These are phyloP conservation scores for Chelonoidis abingdonii DNA, from an alignment of 2,113 vertebrate species.

Conservation along the genomic window DNA sequence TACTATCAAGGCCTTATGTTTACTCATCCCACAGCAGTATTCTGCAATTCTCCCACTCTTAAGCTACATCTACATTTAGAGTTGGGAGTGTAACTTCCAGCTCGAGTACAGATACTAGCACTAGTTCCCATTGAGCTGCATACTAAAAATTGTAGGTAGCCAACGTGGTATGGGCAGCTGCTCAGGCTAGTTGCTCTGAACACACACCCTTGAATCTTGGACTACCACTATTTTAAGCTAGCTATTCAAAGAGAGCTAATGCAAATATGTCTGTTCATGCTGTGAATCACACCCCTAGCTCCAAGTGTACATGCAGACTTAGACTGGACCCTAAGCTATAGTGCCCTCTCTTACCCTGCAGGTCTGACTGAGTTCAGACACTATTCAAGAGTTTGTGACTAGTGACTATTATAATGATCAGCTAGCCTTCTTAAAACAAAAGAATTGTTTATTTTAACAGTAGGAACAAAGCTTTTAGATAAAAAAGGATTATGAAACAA, in stretches of 20 bases:
- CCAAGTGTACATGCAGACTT: neutral
- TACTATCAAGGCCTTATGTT: neutral
- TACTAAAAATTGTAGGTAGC: neutral
- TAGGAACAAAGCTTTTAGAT: neutral
- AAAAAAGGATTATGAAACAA: neutral
- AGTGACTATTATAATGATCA: neutral
- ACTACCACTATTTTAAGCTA: neutral
- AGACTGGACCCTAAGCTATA: neutral
- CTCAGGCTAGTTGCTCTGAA: neutral
- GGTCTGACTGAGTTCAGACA: neutral
- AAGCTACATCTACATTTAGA: neutral
- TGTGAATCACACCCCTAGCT: neutral
- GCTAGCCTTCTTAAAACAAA: neutral
- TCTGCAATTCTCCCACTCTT: neutral
- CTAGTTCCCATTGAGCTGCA: neutral
- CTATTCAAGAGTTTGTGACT: neutral
- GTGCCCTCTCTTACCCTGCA: neutral
- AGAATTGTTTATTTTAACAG: neutral
- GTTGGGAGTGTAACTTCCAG: neutral
- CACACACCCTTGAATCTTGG: neutral
- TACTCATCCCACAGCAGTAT: neutral
- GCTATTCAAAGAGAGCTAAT: neutral
- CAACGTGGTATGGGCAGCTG: neutral
- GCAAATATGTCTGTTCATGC: neutral
- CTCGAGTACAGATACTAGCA: neutral